These are phyloP conservation scores for Promerops cafer DNA, from an alignment of 2,113 vertebrate species.

Conservation along the genomic window DNA sequence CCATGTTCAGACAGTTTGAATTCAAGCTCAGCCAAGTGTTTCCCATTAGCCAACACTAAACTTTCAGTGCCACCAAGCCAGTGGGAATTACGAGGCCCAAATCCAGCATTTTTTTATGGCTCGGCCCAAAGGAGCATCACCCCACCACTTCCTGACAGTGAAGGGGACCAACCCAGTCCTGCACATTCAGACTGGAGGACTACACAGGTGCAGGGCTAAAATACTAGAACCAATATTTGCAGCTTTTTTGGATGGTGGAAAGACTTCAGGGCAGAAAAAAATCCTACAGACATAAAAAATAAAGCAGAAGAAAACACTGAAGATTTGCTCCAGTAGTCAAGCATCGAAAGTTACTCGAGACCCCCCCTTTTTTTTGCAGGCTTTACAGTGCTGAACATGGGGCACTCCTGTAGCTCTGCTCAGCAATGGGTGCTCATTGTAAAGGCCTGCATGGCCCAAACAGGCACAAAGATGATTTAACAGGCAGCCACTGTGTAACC, in stretches of 20 bases:
- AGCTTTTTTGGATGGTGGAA: not conserved
- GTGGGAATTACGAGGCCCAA: not conserved
- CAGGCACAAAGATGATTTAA: not conserved
- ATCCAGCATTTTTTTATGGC: not conserved
- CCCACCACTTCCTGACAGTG: not conserved
- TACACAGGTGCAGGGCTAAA: not conserved
- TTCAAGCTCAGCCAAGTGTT: slow-evolving; percentile 13
- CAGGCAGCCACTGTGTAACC: not conserved
- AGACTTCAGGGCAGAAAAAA: not conserved
- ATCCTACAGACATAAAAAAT: not conserved
- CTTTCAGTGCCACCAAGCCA: not conserved
- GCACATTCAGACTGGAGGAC: not conserved
- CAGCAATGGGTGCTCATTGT: not conserved
- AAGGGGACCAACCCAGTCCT: not conserved
- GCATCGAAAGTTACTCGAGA: not conserved
- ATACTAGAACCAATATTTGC: not conserved
- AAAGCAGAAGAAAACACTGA: not conserved
- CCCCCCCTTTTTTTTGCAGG: fast-evolving
- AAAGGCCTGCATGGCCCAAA: not conserved
- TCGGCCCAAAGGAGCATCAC: not conserved
- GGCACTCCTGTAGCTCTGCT: not conserved
- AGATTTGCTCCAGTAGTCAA: not conserved
- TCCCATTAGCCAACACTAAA: not conserved
- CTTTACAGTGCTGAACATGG: not conserved
- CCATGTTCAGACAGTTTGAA: not conserved